A percentile compares a stretch with the other conserved stretches of the same genome.
These are phyloP conservation scores for Pangasius djambal DNA, from an alignment of 2,797 vertebrate genomes.

Conservation along the genomic window DNA sequence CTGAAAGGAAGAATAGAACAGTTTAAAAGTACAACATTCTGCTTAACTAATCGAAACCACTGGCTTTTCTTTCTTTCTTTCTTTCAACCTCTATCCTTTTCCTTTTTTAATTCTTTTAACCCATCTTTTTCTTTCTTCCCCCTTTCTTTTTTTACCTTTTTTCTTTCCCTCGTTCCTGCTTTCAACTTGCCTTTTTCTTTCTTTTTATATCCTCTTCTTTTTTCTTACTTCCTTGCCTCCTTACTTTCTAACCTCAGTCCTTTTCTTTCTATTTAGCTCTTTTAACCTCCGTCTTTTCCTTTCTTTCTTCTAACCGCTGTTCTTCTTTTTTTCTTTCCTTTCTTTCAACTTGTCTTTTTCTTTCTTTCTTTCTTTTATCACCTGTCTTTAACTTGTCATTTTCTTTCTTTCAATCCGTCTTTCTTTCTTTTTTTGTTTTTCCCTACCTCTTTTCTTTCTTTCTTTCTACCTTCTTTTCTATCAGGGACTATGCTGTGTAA, in stretches of 20 bases:
- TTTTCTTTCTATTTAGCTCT: neutral
- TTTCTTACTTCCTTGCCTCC: neutral
- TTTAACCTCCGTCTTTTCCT: neutral
- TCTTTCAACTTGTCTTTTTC: neutral
- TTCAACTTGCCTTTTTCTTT: neutral
- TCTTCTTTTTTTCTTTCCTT: neutral
- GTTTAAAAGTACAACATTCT: neutral
- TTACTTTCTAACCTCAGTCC: neutral
- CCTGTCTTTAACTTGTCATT: neutral
- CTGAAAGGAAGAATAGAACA: neutral
- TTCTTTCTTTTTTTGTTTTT: neutral
- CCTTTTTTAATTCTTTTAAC: neutral
- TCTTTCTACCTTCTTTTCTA: neutral
- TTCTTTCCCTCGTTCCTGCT: neutral
- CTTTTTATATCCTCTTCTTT: neutral
- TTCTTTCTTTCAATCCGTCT: neutral
- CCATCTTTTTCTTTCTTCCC: neutral
- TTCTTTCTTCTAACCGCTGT: neutral
- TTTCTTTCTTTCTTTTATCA: too few species aligned
- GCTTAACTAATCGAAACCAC: neutral
- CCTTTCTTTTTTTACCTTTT: neutral
- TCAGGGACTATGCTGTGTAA: neutral
- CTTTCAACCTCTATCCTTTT: neutral
- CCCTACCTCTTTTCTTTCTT: too few species aligned
- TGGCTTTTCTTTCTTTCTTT: neutral